phyloP scores from a whole-genome alignment of 2,888 invertebrate genomes.

The Chloromyia formosa region DNA sequence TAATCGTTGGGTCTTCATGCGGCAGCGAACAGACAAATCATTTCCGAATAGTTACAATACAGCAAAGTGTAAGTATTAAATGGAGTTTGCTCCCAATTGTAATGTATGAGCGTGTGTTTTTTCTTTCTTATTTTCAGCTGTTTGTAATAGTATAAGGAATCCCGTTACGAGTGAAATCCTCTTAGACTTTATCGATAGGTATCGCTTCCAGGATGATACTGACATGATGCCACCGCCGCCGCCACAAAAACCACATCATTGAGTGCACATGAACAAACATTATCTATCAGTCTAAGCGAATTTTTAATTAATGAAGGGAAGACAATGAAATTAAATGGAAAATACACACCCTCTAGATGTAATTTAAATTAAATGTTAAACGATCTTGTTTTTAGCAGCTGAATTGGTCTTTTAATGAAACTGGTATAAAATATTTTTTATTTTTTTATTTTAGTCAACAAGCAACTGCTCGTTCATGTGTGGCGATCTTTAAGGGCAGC shows the following conservation, averaged over 20 bases:
- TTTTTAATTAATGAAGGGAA: conserved; percentile 4
- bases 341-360: conserved; percentile 9
- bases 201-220: conserved; percentile 73
- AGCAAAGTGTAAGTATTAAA: conserved; percentile 72
- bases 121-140: conserved; percentile 69
- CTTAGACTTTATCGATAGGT: conserved; percentile 74
- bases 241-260: conserved; percentile 1
- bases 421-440: no score
- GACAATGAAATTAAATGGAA: not conserved
- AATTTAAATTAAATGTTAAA: conserved; percentile 31
- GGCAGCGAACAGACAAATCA: conserved; percentile 95
- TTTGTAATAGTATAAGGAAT: conserved; percentile 79
- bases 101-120: not conserved
- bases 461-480: no score
- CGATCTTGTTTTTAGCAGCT: conserved; percentile 9
- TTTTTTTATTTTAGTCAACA: no score
- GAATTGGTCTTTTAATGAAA: not conserved
- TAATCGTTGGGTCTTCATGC: conserved; percentile 90
- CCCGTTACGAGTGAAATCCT: conserved; percentile 88
- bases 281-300: conserved; percentile 4
- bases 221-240: conserved; percentile 77
- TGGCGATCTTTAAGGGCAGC: no score
- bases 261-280: conserved; percentile 18
- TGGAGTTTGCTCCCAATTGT: not conserved
- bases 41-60: conserved; percentile 91